These are phyloP conservation scores for Ophioninae sp. DNA, from an alignment of 2,888 invertebrate species.

Conservation along the genomic window DNA sequence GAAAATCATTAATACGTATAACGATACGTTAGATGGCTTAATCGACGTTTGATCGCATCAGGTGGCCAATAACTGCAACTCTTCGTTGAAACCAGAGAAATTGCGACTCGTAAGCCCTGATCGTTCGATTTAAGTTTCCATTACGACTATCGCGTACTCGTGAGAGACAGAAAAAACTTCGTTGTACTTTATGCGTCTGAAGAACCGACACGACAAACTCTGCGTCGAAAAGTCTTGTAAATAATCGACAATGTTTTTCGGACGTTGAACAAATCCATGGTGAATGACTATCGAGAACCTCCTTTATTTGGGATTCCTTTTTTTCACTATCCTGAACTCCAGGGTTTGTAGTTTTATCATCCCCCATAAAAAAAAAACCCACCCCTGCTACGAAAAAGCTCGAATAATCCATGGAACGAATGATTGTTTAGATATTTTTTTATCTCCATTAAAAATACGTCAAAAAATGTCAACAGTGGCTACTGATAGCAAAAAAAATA, in stretches of 20 bases:
- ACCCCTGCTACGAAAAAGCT: background rate
- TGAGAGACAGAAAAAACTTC: slow-evolving; percentile 9
- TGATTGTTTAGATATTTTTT: background rate
- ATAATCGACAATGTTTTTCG: slow-evolving; percentile 79
- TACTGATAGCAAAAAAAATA: too few species aligned
- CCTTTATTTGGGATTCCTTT: slow-evolving; percentile 26
- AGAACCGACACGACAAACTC: slow-evolving; percentile 28
- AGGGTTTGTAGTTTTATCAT: background rate
- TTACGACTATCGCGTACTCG: background rate
- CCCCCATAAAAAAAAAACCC: slow-evolving; percentile 23
- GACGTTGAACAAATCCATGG: slow-evolving; percentile 70
- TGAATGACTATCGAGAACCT: slow-evolving; percentile 12
- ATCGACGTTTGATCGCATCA: background rate
- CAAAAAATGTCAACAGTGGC: background rate
- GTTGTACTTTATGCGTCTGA: background rate
- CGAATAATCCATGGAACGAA: background rate
- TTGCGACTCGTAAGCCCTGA: slow-evolving; percentile 66
- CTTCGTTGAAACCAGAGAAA: slow-evolving; percentile 61
- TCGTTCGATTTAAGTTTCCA: slow-evolving; percentile 14
- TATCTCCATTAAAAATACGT: background rate
- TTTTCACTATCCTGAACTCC: slow-evolving; percentile 28
- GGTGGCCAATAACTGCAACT: slow-evolving; percentile 11
- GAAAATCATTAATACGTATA: background rate
- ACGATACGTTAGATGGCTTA: background rate
- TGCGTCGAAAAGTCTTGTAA: slow-evolving; percentile 71